phyloP scores from a whole-genome alignment of 2,113 vertebrate genomes.

The Anseranas semipalmata region DNA sequence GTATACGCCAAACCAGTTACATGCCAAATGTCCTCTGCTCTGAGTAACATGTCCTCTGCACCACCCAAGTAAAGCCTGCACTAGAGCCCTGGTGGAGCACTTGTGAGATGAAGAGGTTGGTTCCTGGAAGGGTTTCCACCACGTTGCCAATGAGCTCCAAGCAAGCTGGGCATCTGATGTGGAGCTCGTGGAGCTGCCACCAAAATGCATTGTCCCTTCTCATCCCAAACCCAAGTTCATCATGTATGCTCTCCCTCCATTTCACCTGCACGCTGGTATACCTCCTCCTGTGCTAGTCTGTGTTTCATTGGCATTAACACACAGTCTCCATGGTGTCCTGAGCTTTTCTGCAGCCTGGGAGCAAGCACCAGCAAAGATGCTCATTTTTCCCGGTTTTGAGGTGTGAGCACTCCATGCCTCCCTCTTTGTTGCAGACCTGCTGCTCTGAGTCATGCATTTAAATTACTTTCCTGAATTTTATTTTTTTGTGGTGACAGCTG shows the following conservation, averaged over 20 bases:
- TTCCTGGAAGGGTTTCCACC: not conserved
- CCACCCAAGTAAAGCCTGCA: not conserved
- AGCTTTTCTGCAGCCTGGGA: not conserved
- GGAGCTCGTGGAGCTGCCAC: not conserved
- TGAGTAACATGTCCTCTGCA: not conserved
- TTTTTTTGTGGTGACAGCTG: slow-evolving; percentile 39
- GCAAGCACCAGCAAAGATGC: not conserved
- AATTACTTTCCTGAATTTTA: slow-evolving; percentile 13
- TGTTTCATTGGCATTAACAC: not conserved
- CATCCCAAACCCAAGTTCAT: not conserved
- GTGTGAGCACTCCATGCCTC: not conserved
- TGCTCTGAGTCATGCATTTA: slow-evolving; percentile 36
- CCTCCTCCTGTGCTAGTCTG: not conserved
- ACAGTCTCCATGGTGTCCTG: fast-evolving
- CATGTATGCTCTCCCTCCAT: not conserved
- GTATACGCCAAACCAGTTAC: not conserved
- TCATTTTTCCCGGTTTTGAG: not conserved
- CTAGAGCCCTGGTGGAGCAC: not conserved
- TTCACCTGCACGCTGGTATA: not conserved
- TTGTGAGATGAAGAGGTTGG: not conserved
- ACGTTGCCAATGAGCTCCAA: not conserved
- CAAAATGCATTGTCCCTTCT: not conserved
- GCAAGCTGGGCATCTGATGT: fast-evolving
- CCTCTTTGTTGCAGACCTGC: not conserved
- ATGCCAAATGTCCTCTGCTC: not conserved